Percentiles rank a stretch among this genome's conserved stretches.
Conservation (phyloP, 2,888 invertebrate species). For the Osmoderma eremita region DNA sequence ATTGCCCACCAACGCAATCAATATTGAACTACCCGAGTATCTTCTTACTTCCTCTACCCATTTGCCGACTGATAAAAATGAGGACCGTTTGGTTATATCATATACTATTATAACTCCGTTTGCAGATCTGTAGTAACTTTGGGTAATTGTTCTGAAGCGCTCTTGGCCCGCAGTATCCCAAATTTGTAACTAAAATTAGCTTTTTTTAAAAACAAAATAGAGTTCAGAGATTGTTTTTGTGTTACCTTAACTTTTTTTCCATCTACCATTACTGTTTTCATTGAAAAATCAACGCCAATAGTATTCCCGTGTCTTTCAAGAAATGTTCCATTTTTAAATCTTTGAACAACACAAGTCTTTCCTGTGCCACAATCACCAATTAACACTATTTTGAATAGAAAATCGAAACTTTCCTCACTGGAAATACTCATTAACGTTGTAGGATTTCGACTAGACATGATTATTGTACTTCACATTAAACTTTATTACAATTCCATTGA, state of each 20-base stretch:
- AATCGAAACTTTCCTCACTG: conserved; percentile 87
- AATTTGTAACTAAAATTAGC: conserved; percentile 79
- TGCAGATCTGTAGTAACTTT: conserved; percentile 96
- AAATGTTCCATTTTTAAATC: conserved; percentile 95
- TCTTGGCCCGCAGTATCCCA: conserved; percentile 99
- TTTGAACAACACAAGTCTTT: conserved; percentile 95
- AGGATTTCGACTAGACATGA: conserved; percentile 79
- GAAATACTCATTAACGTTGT: conserved; percentile 79
- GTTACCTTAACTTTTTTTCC: conserved; percentile 93
- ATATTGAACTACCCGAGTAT: conserved; percentile 92
- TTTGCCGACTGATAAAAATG: conserved; percentile 89
- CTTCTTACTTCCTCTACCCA: conserved; percentile 97
- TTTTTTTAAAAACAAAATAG: conserved; percentile 2
- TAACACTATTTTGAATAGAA: conserved; percentile 93
- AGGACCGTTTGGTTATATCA: conserved; percentile 92
- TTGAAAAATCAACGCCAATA: conserved; percentile 97
- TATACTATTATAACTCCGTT: conserved; percentile 98
- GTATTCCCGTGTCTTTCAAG: conserved; percentile 96
- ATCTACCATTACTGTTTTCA: conserved; percentile 95
- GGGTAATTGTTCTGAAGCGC: conserved; percentile 95
- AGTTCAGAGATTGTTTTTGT: neutral
- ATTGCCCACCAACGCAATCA: conserved; percentile 91
- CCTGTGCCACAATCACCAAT: conserved; percentile 93
- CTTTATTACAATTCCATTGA: conserved; percentile 22
- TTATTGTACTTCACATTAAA: conserved; percentile 13